Percentiles rank a stretch among this genome's conserved stretches.
Evolutionary conservation across 2,888 invertebrate genomes (phyloP).

Genomic region (Bombylius discolor): DNA sequence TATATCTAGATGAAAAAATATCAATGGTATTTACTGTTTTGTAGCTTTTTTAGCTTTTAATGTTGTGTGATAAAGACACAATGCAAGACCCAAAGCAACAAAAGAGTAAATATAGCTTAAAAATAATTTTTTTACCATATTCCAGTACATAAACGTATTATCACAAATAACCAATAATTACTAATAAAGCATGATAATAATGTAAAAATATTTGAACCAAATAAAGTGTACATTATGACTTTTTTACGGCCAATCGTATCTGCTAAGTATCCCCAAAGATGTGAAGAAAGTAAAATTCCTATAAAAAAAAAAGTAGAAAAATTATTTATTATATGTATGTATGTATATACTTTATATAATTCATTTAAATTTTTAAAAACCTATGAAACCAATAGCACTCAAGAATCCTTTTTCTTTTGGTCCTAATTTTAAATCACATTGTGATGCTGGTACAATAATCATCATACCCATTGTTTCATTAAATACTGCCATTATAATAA

Average conservation of each 20-base stretch:
- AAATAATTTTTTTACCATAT: conserved; percentile 33
- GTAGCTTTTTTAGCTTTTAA: neutral
- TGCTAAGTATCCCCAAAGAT: conserved; percentile 46
- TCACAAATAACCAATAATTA: conserved; percentile 40
- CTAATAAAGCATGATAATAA: conserved; percentile 40
- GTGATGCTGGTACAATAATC: conserved; percentile 54
- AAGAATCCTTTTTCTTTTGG: conserved; percentile 48
- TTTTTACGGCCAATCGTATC: conserved; percentile 42
- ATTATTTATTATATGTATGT: neutral
- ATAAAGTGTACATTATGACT: conserved; percentile 38
- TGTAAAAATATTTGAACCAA: conserved; percentile 38
- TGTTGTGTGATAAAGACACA: too few relatives aligned
- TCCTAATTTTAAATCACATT: conserved; percentile 50
- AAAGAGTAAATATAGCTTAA: too few relatives aligned
- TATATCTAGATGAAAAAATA: neutral
- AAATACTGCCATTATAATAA: conserved; percentile 53
- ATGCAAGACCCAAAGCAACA: too few relatives aligned
- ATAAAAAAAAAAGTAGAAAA: neutral
- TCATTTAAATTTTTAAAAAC: conserved; percentile 30
- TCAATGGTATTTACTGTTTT: too few relatives aligned
- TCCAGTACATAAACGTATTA: conserved; percentile 41
- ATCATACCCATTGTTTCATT: conserved; percentile 56
- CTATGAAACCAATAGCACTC: conserved; percentile 51
- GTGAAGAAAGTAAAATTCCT: conserved; percentile 44
- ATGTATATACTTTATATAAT: neutral